Evolutionary conservation across 2,888 invertebrate species (phyloP).

Genomic region (Teleogryllus oceanicus): DNA sequence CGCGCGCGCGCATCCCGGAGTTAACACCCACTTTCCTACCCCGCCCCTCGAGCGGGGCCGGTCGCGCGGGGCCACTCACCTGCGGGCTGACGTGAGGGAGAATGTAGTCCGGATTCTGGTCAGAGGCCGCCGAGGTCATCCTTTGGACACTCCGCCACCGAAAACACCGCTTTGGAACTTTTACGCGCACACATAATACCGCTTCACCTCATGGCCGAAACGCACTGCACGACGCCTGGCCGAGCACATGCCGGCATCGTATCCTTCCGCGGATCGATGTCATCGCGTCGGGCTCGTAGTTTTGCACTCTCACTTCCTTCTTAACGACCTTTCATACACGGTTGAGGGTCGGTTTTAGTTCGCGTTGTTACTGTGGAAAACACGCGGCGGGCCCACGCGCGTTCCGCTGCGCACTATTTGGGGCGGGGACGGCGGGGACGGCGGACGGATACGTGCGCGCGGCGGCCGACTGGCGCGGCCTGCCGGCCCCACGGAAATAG

Average conservation of each 20-base stretch:
- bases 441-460: constrained; percentile 30
- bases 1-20: constrained; percentile 30
- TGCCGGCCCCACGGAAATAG: constrained; percentile 36
- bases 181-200: constrained; percentile 26
- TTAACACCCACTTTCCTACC: constrained; percentile 35
- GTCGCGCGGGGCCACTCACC: constrained; percentile 29
- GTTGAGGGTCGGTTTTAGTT: no score
- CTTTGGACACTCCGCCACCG: constrained; percentile 29
- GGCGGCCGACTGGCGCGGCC: constrained; percentile 34
- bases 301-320: background rate
- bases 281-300: background rate
- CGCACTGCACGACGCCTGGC: constrained; percentile 30
- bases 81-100: constrained; percentile 33
- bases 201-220: constrained; percentile 34
- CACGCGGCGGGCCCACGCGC: background rate
- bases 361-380: no score
- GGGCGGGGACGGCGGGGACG: constrained; percentile 38
- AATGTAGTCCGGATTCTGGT: constrained; percentile 35
- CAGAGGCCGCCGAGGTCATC: constrained; percentile 34
- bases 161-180: constrained; percentile 20
- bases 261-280: constrained; percentile 37
- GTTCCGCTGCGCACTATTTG: constrained; percentile 35
- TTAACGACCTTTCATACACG: background rate
- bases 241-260: constrained; percentile 25
- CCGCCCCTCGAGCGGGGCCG: constrained; percentile 34